Base-by-base conservation (phyloP, 2,113 vertebrate genomes). In the Oxyruncus cristatus region DNA sequence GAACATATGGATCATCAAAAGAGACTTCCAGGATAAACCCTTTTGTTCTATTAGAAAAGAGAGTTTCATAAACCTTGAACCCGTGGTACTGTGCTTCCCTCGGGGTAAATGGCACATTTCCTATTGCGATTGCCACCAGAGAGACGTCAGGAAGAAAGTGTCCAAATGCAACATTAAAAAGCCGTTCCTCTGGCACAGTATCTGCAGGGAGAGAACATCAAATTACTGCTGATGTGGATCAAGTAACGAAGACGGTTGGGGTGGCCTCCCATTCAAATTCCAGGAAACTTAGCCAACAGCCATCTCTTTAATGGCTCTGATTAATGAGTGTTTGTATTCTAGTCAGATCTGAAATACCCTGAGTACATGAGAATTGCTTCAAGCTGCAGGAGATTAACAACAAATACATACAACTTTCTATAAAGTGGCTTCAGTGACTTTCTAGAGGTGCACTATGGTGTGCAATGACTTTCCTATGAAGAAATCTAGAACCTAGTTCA, bases 121-220 rank as follows among this genome's bases (percentile, higher is more conserved):
- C 91, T 95, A 98, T 91, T 80, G 96, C 55, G 6, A 99, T 93
- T 91, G 98, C 98, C 71, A 98, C 37, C 39, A 99, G 95, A 42
- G 50, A 95, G 88, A 99, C 98, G 59, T 99, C 98, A 1, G 83
- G 80, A 58, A 97, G 95, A 53, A 98, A 98, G 26, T 96, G 96
- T 65, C 98, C 98, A 61, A 98, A 68, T 33, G 91, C 56, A 52
- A 98, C 56, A 85, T 97, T 97, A 93, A 99, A 99, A 28, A 96
- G 42, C 68, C 70, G 63, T 78, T 98, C 97, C 53, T 97, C 79
- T 32, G 97, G 97, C 91, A 97, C 67, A 8, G 98, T 98, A 7
- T 98, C 98, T 98, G 90, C 47, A 93, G 83, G 52, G 79, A 96
- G 88, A 95, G 77, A 92, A 87, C 65, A 92, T 92, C 90, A 61